These are phyloP conservation scores for Scomber japonicus DNA, from an alignment of 2,113 vertebrate genomes.

Conservation along the genomic window DNA sequence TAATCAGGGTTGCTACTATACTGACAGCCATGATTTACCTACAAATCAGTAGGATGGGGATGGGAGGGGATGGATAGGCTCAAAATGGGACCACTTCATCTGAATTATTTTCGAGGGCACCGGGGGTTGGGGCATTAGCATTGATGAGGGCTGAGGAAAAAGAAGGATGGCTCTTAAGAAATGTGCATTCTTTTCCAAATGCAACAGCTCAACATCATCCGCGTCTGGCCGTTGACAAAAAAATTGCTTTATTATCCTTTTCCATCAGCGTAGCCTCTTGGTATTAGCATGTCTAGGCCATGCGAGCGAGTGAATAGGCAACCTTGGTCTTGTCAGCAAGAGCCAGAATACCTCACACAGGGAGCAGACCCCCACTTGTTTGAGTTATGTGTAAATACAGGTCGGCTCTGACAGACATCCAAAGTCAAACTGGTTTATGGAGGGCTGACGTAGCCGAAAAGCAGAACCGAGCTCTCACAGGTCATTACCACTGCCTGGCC, in stretches of 20 bases:
- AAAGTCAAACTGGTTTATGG: constrained; percentile 81
- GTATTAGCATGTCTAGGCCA: constrained; percentile 50
- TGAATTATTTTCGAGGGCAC: constrained; percentile 69
- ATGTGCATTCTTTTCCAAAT: constrained; percentile 56
- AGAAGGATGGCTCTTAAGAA: constrained; percentile 40
- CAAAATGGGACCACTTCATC: constrained; percentile 83
- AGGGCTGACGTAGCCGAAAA: constrained; percentile 60
- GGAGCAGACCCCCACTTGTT: constrained; percentile 75
- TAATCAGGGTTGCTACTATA: constrained; percentile 96
- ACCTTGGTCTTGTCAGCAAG: constrained; percentile 68
- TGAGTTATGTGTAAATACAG: constrained; percentile 80
- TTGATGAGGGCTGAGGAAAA: constrained; percentile 57
- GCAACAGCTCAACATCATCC: constrained; percentile 47
- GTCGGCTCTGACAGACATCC: constrained; percentile 77
- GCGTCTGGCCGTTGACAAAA: constrained; percentile 55
- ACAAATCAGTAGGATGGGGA: constrained; percentile 81
- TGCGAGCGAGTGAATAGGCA: constrained; percentile 34
- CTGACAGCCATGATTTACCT: constrained; percentile 93
- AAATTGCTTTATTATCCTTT: constrained; percentile 58
- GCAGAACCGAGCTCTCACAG: constrained; percentile 74
- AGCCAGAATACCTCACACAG: constrained; percentile 70
- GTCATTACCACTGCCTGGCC: constrained; percentile 72
- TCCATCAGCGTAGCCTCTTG: constrained; percentile 50
- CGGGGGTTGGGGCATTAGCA: constrained; percentile 41
- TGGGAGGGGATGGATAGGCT: constrained; percentile 80